These are phyloP conservation scores for Pitta sordida DNA, from an alignment of 2,113 vertebrate genomes.

Conservation along the genomic window DNA sequence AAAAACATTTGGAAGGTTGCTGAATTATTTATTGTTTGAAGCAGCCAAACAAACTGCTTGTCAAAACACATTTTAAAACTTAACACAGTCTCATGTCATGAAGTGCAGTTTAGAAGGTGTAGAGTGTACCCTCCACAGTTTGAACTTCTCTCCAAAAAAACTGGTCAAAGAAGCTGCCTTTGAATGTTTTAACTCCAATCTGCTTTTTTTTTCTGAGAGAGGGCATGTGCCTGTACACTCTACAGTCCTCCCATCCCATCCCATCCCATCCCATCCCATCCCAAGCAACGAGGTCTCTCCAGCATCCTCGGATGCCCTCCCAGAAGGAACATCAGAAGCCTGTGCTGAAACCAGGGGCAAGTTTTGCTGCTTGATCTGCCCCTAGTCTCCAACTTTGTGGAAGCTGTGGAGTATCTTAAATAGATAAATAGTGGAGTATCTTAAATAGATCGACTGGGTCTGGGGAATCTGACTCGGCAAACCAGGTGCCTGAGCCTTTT, in stretches of 20 bases:
- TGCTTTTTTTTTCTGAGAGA: neutral
- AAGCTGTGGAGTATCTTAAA: neutral
- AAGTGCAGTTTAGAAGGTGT: neutral
- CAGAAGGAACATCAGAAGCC: neutral
- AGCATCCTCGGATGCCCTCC: rapidly evolving
- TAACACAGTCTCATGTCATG: neutral
- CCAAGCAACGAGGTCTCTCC: rapidly evolving
- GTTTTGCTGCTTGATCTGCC: neutral
- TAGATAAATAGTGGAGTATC: neutral
- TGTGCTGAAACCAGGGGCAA: neutral
- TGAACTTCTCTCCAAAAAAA: neutral
- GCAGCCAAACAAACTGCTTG: neutral
- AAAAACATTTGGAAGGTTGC: neutral
- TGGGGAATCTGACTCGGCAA: neutral
- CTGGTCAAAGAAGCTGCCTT: neutral
- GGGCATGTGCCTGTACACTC: neutral
- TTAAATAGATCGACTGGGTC: neutral
- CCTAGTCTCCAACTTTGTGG: neutral
- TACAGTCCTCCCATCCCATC: neutral
- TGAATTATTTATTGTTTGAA: constrained; percentile 5
- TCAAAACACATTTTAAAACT: neutral
- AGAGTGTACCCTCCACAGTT: neutral
- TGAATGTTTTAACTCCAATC: neutral
- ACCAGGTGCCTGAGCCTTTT: neutral
- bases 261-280: too few species aligned